Evolutionary conservation across 2,888 invertebrate species (phyloP).

Genomic region (Caenorhabditis imperialis): DNA sequence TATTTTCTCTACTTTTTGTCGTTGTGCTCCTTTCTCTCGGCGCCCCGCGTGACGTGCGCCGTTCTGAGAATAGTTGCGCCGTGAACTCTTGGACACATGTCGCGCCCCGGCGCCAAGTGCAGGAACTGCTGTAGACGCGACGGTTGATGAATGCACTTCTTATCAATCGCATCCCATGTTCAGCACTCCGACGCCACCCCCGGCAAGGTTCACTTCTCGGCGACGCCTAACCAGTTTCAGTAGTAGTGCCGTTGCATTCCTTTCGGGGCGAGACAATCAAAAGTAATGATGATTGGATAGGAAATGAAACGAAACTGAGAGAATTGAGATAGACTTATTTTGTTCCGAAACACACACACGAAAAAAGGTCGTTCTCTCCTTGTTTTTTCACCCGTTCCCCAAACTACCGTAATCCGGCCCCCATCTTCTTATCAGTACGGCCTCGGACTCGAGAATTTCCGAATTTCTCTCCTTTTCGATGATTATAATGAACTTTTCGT

Average conservation of each 20-base stretch:
- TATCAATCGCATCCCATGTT: conserved; percentile 11
- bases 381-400: no score
- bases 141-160: conserved; percentile 39
- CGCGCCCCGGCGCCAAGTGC: no score
- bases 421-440: no score
- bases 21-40: conserved; percentile 5
- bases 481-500: no score
- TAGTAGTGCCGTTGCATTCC: no score
- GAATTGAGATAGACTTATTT: no score
- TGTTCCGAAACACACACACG: neutral
- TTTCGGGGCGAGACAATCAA: conserved; percentile 34
- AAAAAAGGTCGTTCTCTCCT: no score
- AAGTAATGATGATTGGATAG: conserved; percentile 21
- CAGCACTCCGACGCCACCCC: neutral
- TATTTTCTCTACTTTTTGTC: conserved; percentile 5
- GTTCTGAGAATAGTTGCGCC: conserved; percentile 7
- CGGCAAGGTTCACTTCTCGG: conserved; percentile 26
- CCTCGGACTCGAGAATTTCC: no score
- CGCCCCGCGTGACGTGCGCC: conserved; percentile 5
- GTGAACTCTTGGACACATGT: conserved; percentile 8
- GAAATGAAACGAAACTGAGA: no score
- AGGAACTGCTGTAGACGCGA: conserved; percentile 11
- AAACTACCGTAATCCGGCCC: no score
- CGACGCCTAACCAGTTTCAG: conserved; percentile 44
- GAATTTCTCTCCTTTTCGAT: no score